Evolutionary conservation across 2,888 invertebrate species (phyloP).

Genomic region (Parnassius orleans): DNA sequence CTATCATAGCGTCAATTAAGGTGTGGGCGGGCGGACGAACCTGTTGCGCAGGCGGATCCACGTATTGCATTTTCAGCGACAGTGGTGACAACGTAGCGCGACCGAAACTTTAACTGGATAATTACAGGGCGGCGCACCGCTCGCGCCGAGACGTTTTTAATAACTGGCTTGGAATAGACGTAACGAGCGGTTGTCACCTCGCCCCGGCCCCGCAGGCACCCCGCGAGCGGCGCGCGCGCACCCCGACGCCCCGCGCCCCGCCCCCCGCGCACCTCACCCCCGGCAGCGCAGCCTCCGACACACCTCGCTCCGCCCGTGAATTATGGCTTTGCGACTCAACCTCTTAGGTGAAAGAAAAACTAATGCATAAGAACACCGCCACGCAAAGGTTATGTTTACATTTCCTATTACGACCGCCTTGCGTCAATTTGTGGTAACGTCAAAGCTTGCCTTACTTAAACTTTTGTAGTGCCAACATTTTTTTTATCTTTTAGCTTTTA

Average conservation of each 20-base stretch:
- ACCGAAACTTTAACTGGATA: slow-evolving; percentile 74
- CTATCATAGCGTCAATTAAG: slow-evolving; percentile 41
- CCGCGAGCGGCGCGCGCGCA: slow-evolving; percentile 57
- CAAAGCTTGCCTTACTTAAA: neutral
- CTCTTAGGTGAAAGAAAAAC: slow-evolving; percentile 48
- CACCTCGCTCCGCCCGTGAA: slow-evolving; percentile 68
- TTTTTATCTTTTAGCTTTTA: neutral
- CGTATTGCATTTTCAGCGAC: slow-evolving; percentile 77
- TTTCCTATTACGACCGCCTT: slow-evolving; percentile 33
- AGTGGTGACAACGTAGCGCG: slow-evolving; percentile 70
- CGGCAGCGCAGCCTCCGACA: slow-evolving; percentile 63
- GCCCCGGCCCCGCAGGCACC: slow-evolving; percentile 59
- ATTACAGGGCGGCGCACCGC: slow-evolving; percentile 80
- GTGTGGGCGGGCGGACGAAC: slow-evolving; percentile 70
- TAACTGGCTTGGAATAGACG: slow-evolving; percentile 81
- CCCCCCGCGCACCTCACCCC: slow-evolving; percentile 31
- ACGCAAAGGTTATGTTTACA: slow-evolving; percentile 56
- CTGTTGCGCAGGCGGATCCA: slow-evolving; percentile 78
- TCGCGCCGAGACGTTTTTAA: slow-evolving; percentile 82
- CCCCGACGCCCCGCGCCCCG: slow-evolving; percentile 40
- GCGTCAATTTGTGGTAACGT: slow-evolving; percentile 20
- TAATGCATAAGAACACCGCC: slow-evolving; percentile 48
- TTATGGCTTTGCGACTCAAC: slow-evolving; percentile 63
- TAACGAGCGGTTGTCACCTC: slow-evolving; percentile 81
- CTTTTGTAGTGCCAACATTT: neutral